Base-by-base conservation (phyloP, 2,797 vertebrate genomes). In the Catostomus latipinnis region DNA sequence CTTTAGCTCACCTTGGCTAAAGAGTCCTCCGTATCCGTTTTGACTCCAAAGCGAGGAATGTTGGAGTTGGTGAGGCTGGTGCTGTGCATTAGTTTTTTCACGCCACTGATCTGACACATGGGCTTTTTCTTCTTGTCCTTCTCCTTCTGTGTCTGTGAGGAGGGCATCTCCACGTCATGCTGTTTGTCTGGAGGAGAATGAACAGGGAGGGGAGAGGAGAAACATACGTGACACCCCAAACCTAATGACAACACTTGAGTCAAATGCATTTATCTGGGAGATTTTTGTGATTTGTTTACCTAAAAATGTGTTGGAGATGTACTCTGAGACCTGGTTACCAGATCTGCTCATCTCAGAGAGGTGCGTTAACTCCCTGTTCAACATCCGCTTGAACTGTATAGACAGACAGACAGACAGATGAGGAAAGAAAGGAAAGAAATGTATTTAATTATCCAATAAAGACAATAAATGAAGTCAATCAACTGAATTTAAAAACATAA, bases 311-410 rank as follows among this genome's bases (percentile, higher is more conserved):
- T 74, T 92, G 81, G 94, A 93, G 87, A 96, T 96, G 88, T 91
- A 96, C 89, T 96, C 92, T 0, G 94, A 96, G 62, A 96, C 94
- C 87, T 96, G 95, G 91, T 93, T 96, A 80, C 95, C 95, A 0
- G 94, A 95, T 73, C 93, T 92, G 84, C 95, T 94, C 68, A 93
- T 94, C 90, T 95, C 95, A 0, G 95, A 96, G 46, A 95, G 90
- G 78, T 95, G 95, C 0, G 91, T 88, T 86, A 96, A 83, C 86
- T 96, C 95, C 73, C 95, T 88, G 85, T 85, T 95, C 89, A 96
- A 90, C 93, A 96, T 94, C 87, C 94, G 90, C 85, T 93, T 95
- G 89, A 96, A 95, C 95, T 96, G 90, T 0, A 34, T 4, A 14
- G 74, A 57, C 73, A 4, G 61, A 66, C 5, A 45, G 49, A 57